A percentile compares a stretch with the other conserved stretches of the same genome.
phyloP scores from a whole-genome alignment of 2,888 invertebrate species.

The Phalangium opilio region DNA sequence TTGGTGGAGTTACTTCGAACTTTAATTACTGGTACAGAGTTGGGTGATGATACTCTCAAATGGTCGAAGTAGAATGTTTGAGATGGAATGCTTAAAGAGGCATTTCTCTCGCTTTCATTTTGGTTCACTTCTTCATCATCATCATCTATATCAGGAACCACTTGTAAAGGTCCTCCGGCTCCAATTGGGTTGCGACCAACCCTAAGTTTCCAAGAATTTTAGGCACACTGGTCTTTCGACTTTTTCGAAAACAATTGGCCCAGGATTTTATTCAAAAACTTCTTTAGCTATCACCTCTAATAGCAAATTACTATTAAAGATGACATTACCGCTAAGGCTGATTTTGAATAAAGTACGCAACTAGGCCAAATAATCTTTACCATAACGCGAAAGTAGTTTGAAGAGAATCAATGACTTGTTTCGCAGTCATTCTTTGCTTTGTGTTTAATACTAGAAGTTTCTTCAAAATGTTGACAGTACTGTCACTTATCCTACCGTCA shows the following conservation, averaged over 20 bases:
- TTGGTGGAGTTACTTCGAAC: too few relatives aligned
- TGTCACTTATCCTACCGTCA: slow-evolving; percentile 44
- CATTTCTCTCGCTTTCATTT: background rate
- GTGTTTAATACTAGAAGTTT: slow-evolving; percentile 51
- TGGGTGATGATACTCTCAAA: background rate
- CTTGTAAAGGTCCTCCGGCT: slow-evolving; percentile 12
- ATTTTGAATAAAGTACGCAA: slow-evolving; percentile 1
- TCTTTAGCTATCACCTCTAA: too few relatives aligned
- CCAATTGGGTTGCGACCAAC: too few relatives aligned
- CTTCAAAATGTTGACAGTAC: slow-evolving; percentile 48
- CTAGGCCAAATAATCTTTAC: slow-evolving; percentile 19
- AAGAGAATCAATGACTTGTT: slow-evolving; percentile 44
- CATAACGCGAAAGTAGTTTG: slow-evolving; percentile 28
- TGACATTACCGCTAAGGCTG: background rate
- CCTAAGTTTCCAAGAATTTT: too few relatives aligned
- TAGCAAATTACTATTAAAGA: too few relatives aligned
- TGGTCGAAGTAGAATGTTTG: slow-evolving; percentile 5
- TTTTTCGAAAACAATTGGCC: too few relatives aligned
- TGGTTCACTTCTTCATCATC: background rate
- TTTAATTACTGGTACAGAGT: too few relatives aligned
- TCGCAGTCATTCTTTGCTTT: slow-evolving; percentile 46
- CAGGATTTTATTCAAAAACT: too few relatives aligned
- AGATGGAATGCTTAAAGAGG: background rate
- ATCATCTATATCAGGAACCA: slow-evolving; percentile 18
- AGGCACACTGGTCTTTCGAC: too few relatives aligned